Percentiles rank a stretch among this genome's conserved stretches.
Conservation (phyloP, 2,797 vertebrate genomes). For the Dermochelys coriacea region DNA sequence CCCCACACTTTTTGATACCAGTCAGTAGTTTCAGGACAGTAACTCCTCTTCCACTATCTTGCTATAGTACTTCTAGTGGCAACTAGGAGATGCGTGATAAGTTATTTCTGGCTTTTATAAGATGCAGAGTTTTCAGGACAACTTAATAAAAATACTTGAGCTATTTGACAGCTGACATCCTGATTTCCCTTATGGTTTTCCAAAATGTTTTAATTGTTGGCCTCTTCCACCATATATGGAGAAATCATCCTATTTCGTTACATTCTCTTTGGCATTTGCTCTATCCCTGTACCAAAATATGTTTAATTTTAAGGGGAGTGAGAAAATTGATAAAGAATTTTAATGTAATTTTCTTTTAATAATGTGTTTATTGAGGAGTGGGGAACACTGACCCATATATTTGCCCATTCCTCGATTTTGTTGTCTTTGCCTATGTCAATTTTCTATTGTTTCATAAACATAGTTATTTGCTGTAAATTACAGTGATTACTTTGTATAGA, state of each 20-base stretch:
- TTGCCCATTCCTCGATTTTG: not conserved
- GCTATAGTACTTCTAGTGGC: not conserved
- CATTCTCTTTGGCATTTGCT: not conserved
- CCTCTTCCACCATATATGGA: not conserved
- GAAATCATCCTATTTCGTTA: not conserved
- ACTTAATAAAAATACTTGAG: not conserved
- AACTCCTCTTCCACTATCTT: not conserved
- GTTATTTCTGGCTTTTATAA: not conserved
- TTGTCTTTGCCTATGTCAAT: not conserved
- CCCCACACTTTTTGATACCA: not conserved
- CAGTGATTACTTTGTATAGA: not conserved
- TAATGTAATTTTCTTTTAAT: not conserved
- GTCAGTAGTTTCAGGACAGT: not conserved
- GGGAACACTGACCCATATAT: not conserved
- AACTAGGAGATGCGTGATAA: not conserved
- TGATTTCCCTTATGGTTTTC: not conserved
- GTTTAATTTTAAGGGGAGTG: not conserved
- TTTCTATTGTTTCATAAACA: not conserved
- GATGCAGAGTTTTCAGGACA: not conserved
- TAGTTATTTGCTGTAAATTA: not conserved
- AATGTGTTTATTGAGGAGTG: not conserved
- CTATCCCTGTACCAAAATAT: not conserved
- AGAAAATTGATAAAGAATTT: not conserved
- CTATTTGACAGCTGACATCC: not conserved
- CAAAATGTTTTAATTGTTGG: not conserved